Evolutionary conservation across 2,888 invertebrate genomes (phyloP).

Genomic region (Amaurobius ferox): DNA sequence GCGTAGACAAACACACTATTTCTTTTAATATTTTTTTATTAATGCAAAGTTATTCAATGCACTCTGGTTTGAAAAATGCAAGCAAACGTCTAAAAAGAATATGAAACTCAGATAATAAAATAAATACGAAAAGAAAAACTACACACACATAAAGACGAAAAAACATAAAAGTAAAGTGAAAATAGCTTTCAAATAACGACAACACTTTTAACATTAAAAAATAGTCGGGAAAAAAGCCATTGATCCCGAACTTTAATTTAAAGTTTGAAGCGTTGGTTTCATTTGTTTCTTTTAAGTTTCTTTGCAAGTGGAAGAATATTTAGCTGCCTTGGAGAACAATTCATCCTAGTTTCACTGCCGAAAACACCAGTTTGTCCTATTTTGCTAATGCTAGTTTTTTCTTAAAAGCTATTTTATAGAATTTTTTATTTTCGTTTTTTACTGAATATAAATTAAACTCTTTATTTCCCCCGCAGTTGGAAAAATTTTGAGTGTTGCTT

Average conservation of each 20-base stretch:
- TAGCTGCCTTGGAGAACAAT: not conserved
- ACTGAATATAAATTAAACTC: not conserved
- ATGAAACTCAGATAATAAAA: too few relatives aligned
- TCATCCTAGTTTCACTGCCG: not conserved
- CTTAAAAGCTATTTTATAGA: not conserved
- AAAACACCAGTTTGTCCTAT: not conserved
- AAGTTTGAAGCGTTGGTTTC: not conserved
- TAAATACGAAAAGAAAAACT: too few relatives aligned
- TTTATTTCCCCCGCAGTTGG: not conserved
- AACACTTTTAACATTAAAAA: not conserved
- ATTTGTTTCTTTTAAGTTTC: not conserved
- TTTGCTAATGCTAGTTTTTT: not conserved
- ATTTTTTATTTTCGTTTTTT: not conserved
- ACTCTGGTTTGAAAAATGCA: too few relatives aligned
- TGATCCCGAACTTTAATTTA: not conserved
- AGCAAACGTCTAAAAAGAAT: too few relatives aligned
- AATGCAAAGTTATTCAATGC: too few relatives aligned
- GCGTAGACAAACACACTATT: too few relatives aligned
- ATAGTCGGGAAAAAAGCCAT: not conserved
- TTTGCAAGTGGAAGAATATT: not conserved
- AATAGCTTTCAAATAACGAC: not conserved
- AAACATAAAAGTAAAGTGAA: too few relatives aligned
- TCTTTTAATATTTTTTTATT: too few relatives aligned
- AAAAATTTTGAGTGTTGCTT: not conserved
- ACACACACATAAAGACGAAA: too few relatives aligned